These are phyloP conservation scores for Fistularia commersonii DNA, from an alignment of 2,797 vertebrate genomes.

Conservation along the genomic window DNA sequence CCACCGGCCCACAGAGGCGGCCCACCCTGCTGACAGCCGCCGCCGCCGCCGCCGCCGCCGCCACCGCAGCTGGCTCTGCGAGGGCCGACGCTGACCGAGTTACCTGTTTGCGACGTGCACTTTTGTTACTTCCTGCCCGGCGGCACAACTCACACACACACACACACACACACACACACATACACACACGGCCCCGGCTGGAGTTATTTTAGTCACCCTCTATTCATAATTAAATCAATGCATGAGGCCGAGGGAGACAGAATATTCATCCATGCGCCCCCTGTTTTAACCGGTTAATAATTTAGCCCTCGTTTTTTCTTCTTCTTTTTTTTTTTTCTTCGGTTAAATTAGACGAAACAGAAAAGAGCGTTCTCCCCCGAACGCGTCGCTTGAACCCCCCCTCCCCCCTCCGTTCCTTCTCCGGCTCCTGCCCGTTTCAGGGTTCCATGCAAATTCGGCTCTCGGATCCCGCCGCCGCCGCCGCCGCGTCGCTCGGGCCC, in stretches of 20 bases:
- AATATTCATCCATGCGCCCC: conserved; percentile 60
- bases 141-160: no score
- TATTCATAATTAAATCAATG: conserved; percentile 68
- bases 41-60: conserved; percentile 1
- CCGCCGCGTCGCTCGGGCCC: conserved; percentile 22
- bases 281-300: conserved; percentile 67
- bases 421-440: neutral
- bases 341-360: conserved; percentile 61
- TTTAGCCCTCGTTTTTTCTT: conserved; percentile 45
- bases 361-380: conserved; percentile 27
- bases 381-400: neutral
- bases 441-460: conserved; percentile 48
- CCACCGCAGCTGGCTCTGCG: neutral
- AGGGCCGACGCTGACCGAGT: neutral
- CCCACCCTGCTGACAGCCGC: no score
- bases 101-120: no score
- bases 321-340: no score
- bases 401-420: neutral
- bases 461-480: conserved; percentile 14
- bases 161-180: no score
- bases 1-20: no score
- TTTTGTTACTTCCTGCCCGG: conserved; percentile 19
- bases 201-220: conserved; percentile 54
- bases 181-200: conserved; percentile 18
- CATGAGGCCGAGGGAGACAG: conserved; percentile 47